Evolutionary conservation across 2,797 vertebrate genomes (phyloP).

Genomic region (Salmo trutta): DNA sequence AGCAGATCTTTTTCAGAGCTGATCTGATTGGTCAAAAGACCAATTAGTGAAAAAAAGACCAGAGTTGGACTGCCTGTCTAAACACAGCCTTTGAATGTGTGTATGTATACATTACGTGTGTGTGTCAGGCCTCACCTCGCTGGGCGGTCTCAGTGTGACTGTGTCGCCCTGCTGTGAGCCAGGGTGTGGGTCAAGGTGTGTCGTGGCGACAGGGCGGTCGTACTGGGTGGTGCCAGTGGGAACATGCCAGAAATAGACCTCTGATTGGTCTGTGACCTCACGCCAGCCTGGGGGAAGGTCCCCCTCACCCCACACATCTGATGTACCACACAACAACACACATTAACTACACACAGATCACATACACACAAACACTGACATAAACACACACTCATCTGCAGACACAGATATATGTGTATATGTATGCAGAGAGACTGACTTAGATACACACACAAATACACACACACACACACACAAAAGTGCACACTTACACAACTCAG

Average conservation of each 20-base stretch:
- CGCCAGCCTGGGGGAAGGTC: constrained; percentile 94
- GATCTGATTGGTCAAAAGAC: no score
- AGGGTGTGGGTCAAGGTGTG: constrained; percentile 51
- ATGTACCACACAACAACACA: constrained; percentile 55
- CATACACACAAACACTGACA: not conserved
- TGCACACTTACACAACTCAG: not conserved
- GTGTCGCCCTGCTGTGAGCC: constrained; percentile 63
- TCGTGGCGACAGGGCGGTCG: constrained; percentile 81
- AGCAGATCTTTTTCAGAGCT: no score
- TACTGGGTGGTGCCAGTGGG: constrained; percentile 92
- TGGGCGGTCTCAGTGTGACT: constrained; percentile 78
- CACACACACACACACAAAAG: not conserved
- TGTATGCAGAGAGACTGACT: no score
- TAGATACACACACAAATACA: not conserved
- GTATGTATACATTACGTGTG: no score
- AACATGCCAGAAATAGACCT: constrained; percentile 95
- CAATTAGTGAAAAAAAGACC: no score
- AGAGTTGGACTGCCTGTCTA: no score
- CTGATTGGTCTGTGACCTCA: constrained; percentile 87
- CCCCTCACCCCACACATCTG: constrained; percentile 89
- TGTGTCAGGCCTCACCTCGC: constrained; percentile 74
- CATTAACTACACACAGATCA: constrained; percentile 3
- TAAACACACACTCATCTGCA: not conserved
- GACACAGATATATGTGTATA: not conserved
- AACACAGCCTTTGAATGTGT: no score